Base-by-base conservation (phyloP, 2,113 vertebrate genomes). In the Morone saxatilis region DNA sequence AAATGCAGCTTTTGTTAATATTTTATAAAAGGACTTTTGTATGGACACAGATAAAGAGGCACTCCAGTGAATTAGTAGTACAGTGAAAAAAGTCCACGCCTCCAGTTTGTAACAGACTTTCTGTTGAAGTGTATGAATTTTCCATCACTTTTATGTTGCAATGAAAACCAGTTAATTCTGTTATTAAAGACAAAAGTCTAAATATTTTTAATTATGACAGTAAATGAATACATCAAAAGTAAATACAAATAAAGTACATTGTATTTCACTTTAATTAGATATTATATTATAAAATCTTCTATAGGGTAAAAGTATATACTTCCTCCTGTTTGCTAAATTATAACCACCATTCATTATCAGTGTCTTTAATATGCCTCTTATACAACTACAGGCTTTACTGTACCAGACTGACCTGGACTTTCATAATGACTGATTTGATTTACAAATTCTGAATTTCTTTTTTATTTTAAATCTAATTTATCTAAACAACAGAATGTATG, bases 401-500 rank as follows among this genome's bases (percentile, higher is more conserved):
- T 68, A 10, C 1, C 31, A 22, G 31, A 20, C 31, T 50, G 77
- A 47, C 59, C 48, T 50, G 4, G 36, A 5, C 31, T 25, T 59
- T 8, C 8, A 20, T 36, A 31, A 9, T 73, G 31, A 50, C 20
- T 70, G 1, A 20, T 56, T 9, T n/a, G 2, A 16, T 56, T 40
- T 41, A 5, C 6, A 65, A 16, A 45, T 45, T 45, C 12, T 13
- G 17, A 4, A 14, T 7, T 8, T 19, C 22, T 41, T 60, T 16
- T 60, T 14, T 3, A 36, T 40, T 62, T 40, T 19, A 40, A 63
- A 63, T 62, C 4, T 5, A n/a, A n/a, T 36, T 7, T 17, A 43
- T 74, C 20, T 80, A 50, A 77, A 47, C 78, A 83, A 83, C 78
- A 81, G 73, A 63, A 41, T 71, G 40, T 83, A 61, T 71, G 81